Base-by-base conservation (phyloP, 2,888 invertebrate genomes). In the Dioctria rufipes region DNA sequence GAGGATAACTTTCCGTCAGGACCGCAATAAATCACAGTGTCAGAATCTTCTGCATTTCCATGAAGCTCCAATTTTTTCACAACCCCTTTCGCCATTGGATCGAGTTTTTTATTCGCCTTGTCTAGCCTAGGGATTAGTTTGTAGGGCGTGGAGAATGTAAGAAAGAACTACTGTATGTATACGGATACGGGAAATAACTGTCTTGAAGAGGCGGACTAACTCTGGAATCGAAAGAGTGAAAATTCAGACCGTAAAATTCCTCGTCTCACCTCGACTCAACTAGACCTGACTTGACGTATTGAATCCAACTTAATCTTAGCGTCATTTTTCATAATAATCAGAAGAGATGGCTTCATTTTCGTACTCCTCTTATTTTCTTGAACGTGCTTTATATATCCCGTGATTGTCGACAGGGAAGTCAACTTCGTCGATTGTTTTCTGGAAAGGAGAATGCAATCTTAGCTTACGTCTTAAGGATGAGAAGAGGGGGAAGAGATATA, bases 261-360 rank as follows among this genome's bases (percentile, higher is more conserved):
- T 25, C 25, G 25, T 25, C 25, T 25, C 25, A 25, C 25, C 67
- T 65, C 39, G 65, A 46, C 67, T n/a, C 11, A 67, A 46, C 43
- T 43, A 5, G 49, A 25, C 25, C 49, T 61, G 69, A 61, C 71
- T 43, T 81, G 81, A 81, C 81, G 80, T 81, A 80, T 81, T 81
- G 81, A 81, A 81, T 80, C 81, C 80, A 61, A 80, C 80, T 80
- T 81, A 78, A 80, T 80, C 80, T 80, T 69, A 69, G 71, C 77
- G 54, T 81, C 81, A 81, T 81, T 81, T 81, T 81, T 81, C 81
- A 81, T 81, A 75, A 81, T 81, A 81, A 81, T 80, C 80, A 75
- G 40, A 2, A 13, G 25, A 43, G 49, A 71, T 5, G 71, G 54
- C 37, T 51, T 39, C 71, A 25, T 11, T 71, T n/a, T 39, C n/a